Base-by-base conservation (phyloP, 53 echinoderm and acorn worm species). In the Hippasteria phrygiana region DNA sequence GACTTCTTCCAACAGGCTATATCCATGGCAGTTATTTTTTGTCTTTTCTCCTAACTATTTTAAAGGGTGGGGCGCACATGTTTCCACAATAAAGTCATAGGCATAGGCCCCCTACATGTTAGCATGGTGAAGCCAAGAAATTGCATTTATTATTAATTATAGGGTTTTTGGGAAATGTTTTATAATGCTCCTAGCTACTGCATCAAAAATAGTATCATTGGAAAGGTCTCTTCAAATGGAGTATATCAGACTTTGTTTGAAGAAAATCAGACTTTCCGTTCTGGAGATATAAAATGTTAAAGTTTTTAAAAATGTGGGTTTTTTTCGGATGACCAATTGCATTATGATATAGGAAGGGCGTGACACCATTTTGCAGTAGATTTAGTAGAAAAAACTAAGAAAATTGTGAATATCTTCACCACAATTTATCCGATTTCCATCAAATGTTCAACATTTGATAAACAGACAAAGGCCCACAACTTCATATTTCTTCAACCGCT, bases 171-270 rank as follows among this genome's bases (percentile, higher is more conserved):
- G 55, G 55, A 16, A 20, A 55, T 16, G 18, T 10, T 55, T 55
- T 55, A 10, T 55, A 55, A 34, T 69, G 69, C 69, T 33, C 69
- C 69, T n/a, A n/a, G n/a, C 69, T 37, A 33, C 69, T 69, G 69
- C 69, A 69, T 69, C 69, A 69, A 69, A 69, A 69, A 35, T 11
- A 69, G 24, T 34, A 69, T 37, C 33, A 69, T 69, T 32, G 32
- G 69, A 37, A 69, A 69, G 69, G 69, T 69, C 5, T n/a, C 69
- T 69, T 35, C 18, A 37, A 35, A 69, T 69, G 69, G 34, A 32
- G 34, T 17, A 69, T 34, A 31, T 67, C 37, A 67, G 14, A 66
- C 66, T 66, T 66, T 29, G 32, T 66, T 66, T 66, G 29, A 66
- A 66, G 66, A 66, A 66, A 66, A 66, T 36, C 18, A 4, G 69